Conservation (phyloP, 2,888 invertebrate genomes). For the Crematogaster levior region DNA sequence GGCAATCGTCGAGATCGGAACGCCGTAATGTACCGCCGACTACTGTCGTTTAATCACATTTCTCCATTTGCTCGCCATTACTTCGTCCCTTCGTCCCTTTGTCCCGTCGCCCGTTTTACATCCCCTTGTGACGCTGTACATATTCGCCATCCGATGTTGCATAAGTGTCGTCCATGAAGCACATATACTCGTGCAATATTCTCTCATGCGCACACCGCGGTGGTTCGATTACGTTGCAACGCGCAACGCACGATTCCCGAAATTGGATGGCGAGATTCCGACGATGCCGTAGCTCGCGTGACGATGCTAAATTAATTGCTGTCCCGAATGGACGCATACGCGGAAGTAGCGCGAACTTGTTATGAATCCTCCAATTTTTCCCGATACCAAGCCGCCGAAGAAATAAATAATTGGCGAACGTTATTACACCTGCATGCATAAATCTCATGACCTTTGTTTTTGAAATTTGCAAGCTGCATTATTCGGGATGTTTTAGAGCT, state of each 20-base stretch:
- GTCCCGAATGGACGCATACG: background rate
- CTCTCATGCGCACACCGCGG: background rate
- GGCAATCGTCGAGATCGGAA: constrained; percentile 49
- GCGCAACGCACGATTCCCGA: constrained; percentile 36
- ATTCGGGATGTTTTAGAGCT: background rate
- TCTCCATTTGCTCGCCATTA: constrained; percentile 46
- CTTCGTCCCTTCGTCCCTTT: background rate
- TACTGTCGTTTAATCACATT: constrained; percentile 49
- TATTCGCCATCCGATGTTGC: constrained; percentile 37
- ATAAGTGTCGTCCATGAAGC: background rate
- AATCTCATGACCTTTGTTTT: background rate
- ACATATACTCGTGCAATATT: constrained; percentile 11
- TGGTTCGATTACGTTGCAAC: constrained; percentile 36
- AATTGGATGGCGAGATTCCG: constrained; percentile 43
- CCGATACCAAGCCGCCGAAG: background rate
- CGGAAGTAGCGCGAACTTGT: background rate
- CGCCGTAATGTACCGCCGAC: constrained; percentile 28
- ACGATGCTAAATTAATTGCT: constrained; percentile 33
- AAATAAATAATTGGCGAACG: background rate
- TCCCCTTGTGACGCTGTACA: constrained; percentile 58
- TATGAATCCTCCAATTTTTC: constrained; percentile 11
- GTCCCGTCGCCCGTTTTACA: constrained; percentile 15
- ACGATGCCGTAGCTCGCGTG: constrained; percentile 27
- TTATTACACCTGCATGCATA: constrained; percentile 1
- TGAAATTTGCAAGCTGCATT: background rate